Base-by-base conservation (phyloP, 2,888 invertebrate species). In the Cephus pygmeus region DNA sequence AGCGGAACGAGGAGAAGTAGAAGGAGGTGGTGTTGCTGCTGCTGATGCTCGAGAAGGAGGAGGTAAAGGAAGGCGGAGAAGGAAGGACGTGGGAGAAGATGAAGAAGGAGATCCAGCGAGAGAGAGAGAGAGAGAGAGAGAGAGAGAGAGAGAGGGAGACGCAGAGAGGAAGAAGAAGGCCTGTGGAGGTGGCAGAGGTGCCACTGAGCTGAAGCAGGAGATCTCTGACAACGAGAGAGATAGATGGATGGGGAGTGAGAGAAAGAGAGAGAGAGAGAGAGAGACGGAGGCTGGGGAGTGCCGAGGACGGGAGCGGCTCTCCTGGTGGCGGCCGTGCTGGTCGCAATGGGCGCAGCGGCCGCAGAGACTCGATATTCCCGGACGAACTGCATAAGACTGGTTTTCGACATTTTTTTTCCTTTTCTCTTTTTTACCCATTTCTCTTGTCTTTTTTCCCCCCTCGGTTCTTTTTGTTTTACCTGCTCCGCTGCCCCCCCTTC, bases 391-490 rank as follows among this genome's bases (percentile, higher is more conserved):
- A 81, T 80, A 79, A 82, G 87, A 88, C 88, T 87, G 88, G 88
- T 88, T 88, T 85, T 85, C 82, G 82, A 85, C 85, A 88, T 87
- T 87, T 88, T 85, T 82, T 82, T n/a, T 56, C 79, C 11, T 73
- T 34, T 73, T 73, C 34, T 73, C 35, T 73, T 73, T 73, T 85
- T 87, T 87, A 88, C 86, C 88, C 84, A 84, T 85, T 87, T 87
- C 87, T 86, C 87, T 87, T 85, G 77, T 73, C 77, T 77, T 73
- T 76, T 76, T 73, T 76, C 76, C 79, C 77, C 81, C 81, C 83
- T 77, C 73, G 79, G 56, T 31, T 75, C 85, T 87, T 87, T 88
- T 87, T 88, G 84, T 84, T 85, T 87, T 86, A 87, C 87, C 87
- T 87, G 86, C 79, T 73, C 73, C 69, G 73, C 79, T 76, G 74